Percentiles rank a stretch among this genome's conserved stretches.
These are phyloP conservation scores for Sorex fumeus DNA, from an alignment of 2,113 vertebrate genomes.

Conservation along the genomic window DNA sequence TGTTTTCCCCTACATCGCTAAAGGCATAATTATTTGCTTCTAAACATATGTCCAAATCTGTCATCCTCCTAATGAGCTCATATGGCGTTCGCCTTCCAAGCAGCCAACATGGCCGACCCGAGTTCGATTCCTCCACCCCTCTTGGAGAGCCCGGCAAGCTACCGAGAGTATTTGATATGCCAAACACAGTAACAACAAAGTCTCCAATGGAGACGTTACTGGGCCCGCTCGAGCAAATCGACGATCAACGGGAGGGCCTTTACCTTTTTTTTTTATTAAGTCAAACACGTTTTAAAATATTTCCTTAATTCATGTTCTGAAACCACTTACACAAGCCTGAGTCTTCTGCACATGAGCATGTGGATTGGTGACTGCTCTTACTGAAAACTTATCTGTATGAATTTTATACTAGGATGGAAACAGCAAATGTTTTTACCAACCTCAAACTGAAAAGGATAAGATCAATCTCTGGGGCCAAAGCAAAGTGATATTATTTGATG, in stretches of 20 bases:
- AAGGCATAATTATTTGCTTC: constrained; percentile 74
- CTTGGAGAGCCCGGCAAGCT: no score
- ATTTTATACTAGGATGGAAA: not conserved
- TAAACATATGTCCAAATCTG: constrained; percentile 22
- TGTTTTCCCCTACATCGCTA: constrained; percentile 44
- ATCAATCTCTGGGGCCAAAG: not conserved
- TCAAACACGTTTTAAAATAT: constrained; percentile 22
- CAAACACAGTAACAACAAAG: no score
- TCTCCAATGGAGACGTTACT: no score
- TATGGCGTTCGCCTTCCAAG: no score
- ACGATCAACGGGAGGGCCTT: no score
- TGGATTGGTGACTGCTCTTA: not conserved
- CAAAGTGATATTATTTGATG: not conserved
- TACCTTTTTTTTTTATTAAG: constrained; percentile 22
- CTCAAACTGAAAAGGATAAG: not conserved
- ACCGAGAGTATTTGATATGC: no score
- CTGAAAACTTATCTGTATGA: constrained; percentile 47
- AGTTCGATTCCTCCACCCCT: no score
- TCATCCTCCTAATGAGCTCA: not conserved
- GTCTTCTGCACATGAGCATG: not conserved
- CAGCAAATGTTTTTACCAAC: not conserved
- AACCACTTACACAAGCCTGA: not conserved
- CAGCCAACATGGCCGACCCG: no score
- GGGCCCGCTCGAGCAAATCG: no score
- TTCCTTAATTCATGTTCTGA: constrained; percentile 60